A percentile compares a stretch with the other conserved stretches of the same genome.
phyloP scores from a whole-genome alignment of 1,140 invertebrate species.

The Ceratoteleas bidentatus region DNA sequence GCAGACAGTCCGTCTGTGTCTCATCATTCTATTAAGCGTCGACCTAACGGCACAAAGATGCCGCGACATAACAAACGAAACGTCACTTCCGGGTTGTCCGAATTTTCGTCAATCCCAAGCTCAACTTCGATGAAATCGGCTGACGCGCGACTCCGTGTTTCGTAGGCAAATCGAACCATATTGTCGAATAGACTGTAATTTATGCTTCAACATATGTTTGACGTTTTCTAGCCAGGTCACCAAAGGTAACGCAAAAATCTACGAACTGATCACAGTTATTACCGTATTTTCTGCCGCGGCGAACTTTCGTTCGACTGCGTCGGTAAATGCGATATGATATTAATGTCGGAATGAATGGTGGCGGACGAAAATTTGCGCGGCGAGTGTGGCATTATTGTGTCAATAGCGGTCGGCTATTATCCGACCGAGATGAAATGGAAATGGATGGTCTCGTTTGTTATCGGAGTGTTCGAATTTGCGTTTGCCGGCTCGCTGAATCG shows the following conservation, averaged over 20 bases:
- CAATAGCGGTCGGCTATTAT: no score
- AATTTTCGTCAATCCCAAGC: conserved; percentile 7
- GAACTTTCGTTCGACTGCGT: not conserved
- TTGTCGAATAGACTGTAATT: conserved; percentile 9
- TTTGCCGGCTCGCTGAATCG: no score
- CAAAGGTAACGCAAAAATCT: not conserved
- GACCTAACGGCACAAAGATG: conserved; percentile 43
- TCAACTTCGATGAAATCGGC: no score
- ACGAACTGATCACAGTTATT: conserved; percentile 5
- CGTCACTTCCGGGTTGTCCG: conserved; percentile 47
- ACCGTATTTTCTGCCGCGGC: not conserved
- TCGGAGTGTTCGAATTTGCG: no score
- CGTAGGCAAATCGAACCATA: conserved; percentile 1
- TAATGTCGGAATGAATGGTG: not conserved
- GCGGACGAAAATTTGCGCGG: not conserved
- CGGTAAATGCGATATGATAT: conserved; percentile 1
- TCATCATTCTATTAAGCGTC: conserved; percentile 58
- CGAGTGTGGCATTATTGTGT: no score
- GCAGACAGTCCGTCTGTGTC: conserved; percentile 58
- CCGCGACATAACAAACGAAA: conserved; percentile 33
- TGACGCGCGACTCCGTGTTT: not conserved
- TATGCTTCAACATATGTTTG: conserved; percentile 8
- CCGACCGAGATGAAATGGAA: no score
- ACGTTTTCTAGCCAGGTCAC: not conserved
- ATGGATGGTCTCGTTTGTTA: no score